These are phyloP conservation scores for Leptosomus discolor DNA, from an alignment of 2,113 vertebrate species.

Conservation along the genomic window DNA sequence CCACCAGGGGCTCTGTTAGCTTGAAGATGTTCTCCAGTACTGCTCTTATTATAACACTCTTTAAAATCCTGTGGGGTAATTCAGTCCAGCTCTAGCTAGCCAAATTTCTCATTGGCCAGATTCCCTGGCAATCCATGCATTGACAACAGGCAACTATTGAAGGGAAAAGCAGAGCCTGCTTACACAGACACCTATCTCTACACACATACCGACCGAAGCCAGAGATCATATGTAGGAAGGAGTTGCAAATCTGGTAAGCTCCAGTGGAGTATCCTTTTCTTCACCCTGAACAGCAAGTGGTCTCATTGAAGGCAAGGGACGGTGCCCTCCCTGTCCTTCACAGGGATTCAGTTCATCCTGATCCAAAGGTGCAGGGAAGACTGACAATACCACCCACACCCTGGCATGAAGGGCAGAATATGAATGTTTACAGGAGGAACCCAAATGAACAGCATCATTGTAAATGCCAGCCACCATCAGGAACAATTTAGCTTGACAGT, in stretches of 20 bases:
- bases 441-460: constrained; percentile 27
- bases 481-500: constrained; percentile 48
- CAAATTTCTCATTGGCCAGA: neutral
- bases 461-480: constrained; percentile 40
- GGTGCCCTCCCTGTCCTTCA: neutral
- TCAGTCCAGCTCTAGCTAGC: neutral
- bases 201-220: neutral
- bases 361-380: neutral
- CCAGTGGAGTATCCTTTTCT: neutral
- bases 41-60: neutral
- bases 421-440: neutral
- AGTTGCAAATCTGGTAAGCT: neutral
- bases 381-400: neutral
- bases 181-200: neutral
- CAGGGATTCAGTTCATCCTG: neutral
- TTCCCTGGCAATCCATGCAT: neutral
- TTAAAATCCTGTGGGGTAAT: neutral
- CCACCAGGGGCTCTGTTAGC: neutral
- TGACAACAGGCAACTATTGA: neutral
- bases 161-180: neutral
- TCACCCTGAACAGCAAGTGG: neutral
- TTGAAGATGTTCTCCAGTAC: neutral
- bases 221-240: neutral
- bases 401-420: neutral
- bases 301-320: neutral